phyloP scores from a whole-genome alignment of 2,797 vertebrate genomes.

The Cyclura pinguis region DNA sequence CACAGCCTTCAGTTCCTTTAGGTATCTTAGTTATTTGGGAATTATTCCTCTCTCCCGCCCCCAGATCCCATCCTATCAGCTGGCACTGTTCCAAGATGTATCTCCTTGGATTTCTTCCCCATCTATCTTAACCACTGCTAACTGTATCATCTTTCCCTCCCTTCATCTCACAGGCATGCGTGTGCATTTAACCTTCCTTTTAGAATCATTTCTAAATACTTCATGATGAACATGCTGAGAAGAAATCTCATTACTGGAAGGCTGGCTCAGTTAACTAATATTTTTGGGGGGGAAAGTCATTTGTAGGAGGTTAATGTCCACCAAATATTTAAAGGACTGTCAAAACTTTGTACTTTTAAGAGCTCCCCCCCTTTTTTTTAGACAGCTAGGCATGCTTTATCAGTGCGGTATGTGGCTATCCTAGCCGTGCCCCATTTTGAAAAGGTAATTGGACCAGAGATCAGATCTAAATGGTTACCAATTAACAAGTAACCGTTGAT shows the following conservation, averaged over 20 bases:
- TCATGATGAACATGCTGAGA: background rate
- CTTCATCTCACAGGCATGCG: background rate
- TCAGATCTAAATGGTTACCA: too few relatives aligned
- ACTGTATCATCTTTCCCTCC: background rate
- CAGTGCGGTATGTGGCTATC: too few relatives aligned
- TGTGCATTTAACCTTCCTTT: background rate
- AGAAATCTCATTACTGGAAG: background rate
- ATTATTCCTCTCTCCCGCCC: background rate
- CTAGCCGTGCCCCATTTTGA: too few relatives aligned
- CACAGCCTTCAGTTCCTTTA: background rate
- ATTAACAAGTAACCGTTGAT: too few relatives aligned
- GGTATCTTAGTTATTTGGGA: background rate
- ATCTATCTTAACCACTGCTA: background rate
- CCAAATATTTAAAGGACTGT: too few relatives aligned
- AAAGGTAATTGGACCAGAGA: too few relatives aligned
- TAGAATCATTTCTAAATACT: background rate
- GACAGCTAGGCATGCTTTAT: too few relatives aligned
- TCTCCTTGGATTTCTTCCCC: slow-evolving; percentile 1
- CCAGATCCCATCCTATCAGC: background rate
- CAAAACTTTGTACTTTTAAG: too few relatives aligned
- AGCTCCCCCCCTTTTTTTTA: too few relatives aligned
- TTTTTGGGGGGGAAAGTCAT: too few relatives aligned
- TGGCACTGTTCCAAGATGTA: background rate
- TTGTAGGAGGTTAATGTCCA: too few relatives aligned
- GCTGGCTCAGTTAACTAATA: background rate